phyloP scores from a whole-genome alignment of 2,797 vertebrate genomes.

The Pogoniulus pusillus region DNA sequence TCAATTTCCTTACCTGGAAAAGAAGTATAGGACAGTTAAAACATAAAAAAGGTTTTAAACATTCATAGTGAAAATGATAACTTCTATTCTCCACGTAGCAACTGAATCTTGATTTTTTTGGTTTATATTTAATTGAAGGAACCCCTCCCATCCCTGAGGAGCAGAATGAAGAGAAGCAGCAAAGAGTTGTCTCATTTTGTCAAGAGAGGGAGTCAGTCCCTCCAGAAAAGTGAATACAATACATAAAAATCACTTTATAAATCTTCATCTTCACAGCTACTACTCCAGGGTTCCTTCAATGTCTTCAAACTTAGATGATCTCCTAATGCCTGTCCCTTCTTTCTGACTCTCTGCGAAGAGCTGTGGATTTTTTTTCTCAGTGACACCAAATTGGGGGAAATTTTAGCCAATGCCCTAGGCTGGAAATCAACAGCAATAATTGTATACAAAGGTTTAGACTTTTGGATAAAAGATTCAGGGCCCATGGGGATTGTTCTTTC shows the following conservation, averaged over 20 bases:
- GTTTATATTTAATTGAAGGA: slow-evolving; percentile 21
- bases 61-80: not conserved
- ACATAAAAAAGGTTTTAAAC: not conserved
- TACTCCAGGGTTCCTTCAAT: not conserved
- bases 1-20: not conserved
- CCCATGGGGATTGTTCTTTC: not conserved
- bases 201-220: not conserved
- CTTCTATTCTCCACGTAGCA: not conserved
- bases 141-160: slow-evolving; percentile 25
- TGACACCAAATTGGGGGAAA: not conserved
- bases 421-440: slow-evolving; percentile 19
- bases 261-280: not conserved
- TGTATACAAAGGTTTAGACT: slow-evolving; percentile 34
- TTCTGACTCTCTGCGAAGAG: not conserved
- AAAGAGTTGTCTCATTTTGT: not conserved
- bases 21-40: not conserved
- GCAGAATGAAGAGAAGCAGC: not conserved
- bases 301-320: not conserved
- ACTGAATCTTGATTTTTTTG: not conserved
- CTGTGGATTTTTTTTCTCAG: not conserved
- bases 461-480: slow-evolving; percentile 27
- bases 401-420: not conserved
- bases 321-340: not conserved
- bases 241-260: slow-evolving; percentile 12
- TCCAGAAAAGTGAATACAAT: not conserved